Conservation (phyloP, 2,888 invertebrate genomes). For the Aromia moschata region DNA sequence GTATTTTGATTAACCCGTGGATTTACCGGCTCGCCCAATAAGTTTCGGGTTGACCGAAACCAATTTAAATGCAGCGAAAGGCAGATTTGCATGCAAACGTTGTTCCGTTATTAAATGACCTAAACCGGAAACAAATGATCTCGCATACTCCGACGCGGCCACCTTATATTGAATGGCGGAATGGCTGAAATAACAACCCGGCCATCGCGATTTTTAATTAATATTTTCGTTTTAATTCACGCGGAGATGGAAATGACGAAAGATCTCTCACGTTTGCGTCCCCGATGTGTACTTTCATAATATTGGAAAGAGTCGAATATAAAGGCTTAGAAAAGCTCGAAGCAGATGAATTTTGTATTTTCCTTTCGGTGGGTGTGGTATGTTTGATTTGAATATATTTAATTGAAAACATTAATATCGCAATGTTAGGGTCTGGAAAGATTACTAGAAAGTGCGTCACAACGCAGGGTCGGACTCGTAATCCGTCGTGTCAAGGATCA, state of each 20-base stretch:
- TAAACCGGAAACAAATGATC: conserved; percentile 36
- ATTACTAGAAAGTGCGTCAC: too few relatives aligned
- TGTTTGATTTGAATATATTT: too few relatives aligned
- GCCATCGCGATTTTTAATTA: not conserved
- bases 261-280: too few relatives aligned
- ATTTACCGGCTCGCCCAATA: conserved; percentile 30
- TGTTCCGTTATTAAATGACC: conserved; percentile 37
- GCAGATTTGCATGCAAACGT: conserved; percentile 33
- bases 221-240: conserved; percentile 9
- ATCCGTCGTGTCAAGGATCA: too few relatives aligned
- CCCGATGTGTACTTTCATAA: not conserved
- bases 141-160: conserved; percentile 18
- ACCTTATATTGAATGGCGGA: conserved; percentile 20
- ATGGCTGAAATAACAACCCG: conserved; percentile 1
- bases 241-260: too few relatives aligned
- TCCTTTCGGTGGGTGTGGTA: too few relatives aligned
- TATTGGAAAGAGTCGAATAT: too few relatives aligned
- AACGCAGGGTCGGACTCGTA: too few relatives aligned
- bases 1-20: conserved; percentile 26
- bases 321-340: too few relatives aligned
- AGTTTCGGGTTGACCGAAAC: conserved; percentile 31
- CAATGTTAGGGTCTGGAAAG: too few relatives aligned
- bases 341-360: too few relatives aligned
- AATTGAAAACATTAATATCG: too few relatives aligned
- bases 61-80: conserved; percentile 33